These are phyloP conservation scores for Octodon degus DNA, from an alignment of 2,113 vertebrate genomes.

Conservation along the genomic window DNA sequence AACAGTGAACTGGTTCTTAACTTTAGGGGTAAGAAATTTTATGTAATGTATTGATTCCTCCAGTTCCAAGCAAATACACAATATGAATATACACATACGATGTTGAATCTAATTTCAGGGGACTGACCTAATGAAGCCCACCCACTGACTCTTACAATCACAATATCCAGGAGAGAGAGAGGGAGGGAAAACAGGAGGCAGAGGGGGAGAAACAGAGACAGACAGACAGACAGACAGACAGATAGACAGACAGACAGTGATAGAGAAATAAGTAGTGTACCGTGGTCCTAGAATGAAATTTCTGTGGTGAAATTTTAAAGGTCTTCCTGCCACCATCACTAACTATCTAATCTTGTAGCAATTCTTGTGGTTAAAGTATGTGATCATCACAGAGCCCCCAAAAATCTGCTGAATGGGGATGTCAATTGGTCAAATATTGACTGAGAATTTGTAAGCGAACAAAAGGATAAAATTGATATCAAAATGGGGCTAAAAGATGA, in stretches of 20 bases:
- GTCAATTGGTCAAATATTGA: constrained; percentile 10
- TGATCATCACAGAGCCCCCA: neutral
- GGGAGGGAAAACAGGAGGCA: neutral
- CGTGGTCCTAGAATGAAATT: neutral
- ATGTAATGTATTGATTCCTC: neutral
- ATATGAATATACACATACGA: neutral
- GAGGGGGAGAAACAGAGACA: neutral
- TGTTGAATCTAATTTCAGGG: neutral
- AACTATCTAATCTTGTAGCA: constrained; percentile 8
- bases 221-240: too few relatives aligned
- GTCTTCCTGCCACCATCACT: neutral
- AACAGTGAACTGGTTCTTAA: neutral
- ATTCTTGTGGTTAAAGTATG: neutral
- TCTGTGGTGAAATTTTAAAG: constrained; percentile 40
- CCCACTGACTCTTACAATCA: neutral
- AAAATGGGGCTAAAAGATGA: constrained; percentile 57
- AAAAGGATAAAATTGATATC: neutral
- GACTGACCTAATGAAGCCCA: neutral
- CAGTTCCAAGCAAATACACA: neutral
- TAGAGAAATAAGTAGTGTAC: neutral
- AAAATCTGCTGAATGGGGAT: constrained; percentile 18
- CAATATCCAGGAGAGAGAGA: neutral
- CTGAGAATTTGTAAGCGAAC: constrained; percentile 3
- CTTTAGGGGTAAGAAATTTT: neutral
- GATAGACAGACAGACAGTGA: too few relatives aligned